Evolutionary conservation across 2,797 vertebrate species (phyloP), one percentile per base, ranked within the genome.

Genomic region (Brachyalestes nurse): DNA sequence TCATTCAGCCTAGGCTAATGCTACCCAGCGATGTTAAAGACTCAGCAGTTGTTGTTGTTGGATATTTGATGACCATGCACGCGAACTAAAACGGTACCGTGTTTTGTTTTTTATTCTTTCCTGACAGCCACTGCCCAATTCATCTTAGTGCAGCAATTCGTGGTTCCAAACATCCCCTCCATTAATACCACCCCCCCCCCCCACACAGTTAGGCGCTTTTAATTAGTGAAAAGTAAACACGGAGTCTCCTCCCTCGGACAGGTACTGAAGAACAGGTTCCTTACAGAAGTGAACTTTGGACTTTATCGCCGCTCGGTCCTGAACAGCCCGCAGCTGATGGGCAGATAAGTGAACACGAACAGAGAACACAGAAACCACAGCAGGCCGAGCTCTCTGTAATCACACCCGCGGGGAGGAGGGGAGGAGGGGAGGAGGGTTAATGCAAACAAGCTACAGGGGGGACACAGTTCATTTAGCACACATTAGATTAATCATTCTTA

Each of bases 271-370:
- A 77, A 65, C 28, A 67, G 23, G 16, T 53, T 25, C 66, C 28
- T 71, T 78, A 47, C 10, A 38, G 53, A 23, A 55, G 2, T 76
- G 76, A 81, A 83, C 84, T 86, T 86, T 79, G 76, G 72, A 69
- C 72, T 12, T 49, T 6, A 23, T 45, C 23, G 25, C 19, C 53
- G n/a, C 40, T 49, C 65, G 25, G 49, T 42, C 61, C 23, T 75
- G 34, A 51, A 66, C 42, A 64, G 57, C 67, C 78, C 23, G 5
- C 66, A 25, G 66, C 77, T 78, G 79, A 72, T 77, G 69, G 74
- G 45, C 65, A 66, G 65, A 83, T 75, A 75, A 70, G 79, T 47
- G 19, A 75, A 75, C 72, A 61, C 5, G 13, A 60, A n/a, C 16
- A 70, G n/a, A 71, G 72, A 76, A 62, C 73, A 71, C 16, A 65